These are phyloP conservation scores for Lamellibrachia columna DNA, from an alignment of 2,888 invertebrate species.

Conservation along the genomic window DNA sequence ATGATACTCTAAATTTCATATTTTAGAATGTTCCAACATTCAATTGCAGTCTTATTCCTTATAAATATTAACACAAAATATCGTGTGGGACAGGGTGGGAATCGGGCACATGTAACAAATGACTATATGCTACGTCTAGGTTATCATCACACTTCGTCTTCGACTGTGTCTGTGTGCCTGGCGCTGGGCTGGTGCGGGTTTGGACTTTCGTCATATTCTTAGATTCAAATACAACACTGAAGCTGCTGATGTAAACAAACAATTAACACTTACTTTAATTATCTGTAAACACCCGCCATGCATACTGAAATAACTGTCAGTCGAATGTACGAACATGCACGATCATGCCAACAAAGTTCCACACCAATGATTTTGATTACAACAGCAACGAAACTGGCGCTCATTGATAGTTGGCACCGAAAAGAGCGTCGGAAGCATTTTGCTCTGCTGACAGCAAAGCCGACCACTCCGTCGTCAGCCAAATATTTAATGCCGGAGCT, in stretches of 20 bases:
- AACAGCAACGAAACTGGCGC: slow-evolving; percentile 12
- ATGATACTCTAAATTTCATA: no score
- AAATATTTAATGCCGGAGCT: no score
- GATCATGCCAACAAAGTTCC: slow-evolving; percentile 9
- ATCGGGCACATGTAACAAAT: no score
- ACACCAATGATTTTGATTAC: neutral
- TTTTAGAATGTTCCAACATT: no score
- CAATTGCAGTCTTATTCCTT: no score
- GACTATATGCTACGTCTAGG: no score
- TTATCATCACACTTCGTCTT: no score
- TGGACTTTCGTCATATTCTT: neutral
- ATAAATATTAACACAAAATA: no score
- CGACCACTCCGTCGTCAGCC: neutral
- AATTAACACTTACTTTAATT: neutral
- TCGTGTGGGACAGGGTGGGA: no score
- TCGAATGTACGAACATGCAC: neutral
- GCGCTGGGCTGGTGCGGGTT: neutral
- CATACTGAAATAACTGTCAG: neutral
- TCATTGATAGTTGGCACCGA: slow-evolving; percentile 3
- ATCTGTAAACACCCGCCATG: neutral
- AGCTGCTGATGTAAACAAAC: neutral
- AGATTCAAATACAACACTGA: neutral
- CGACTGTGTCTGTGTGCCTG: no score
- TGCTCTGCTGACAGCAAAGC: neutral
- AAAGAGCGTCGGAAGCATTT: neutral